These are phyloP conservation scores for Sesia apiformis DNA, from an alignment of 2,888 invertebrate species.

Conservation along the genomic window DNA sequence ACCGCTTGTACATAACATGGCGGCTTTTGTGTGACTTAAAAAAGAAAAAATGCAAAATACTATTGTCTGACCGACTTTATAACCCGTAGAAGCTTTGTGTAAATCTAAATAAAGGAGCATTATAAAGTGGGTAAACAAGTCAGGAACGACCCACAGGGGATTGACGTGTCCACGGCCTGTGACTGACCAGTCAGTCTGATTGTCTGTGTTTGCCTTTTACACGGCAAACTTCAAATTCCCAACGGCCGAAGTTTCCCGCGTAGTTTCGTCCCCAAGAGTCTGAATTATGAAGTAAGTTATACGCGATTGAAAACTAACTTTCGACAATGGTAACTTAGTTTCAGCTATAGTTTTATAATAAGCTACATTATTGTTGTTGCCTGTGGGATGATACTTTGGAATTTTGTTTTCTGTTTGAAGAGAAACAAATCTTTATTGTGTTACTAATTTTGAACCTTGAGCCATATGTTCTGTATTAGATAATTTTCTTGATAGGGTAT, in stretches of 20 bases:
- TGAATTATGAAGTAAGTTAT: constrained; percentile 55
- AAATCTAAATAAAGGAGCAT: background rate
- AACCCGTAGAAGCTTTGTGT: background rate
- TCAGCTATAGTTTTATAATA: constrained; percentile 19
- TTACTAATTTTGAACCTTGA: too few species aligned
- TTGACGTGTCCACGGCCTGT: constrained; percentile 26
- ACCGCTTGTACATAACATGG: too few species aligned
- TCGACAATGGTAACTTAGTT: constrained; percentile 18
- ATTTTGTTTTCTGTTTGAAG: background rate
- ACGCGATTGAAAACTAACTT: constrained; percentile 53
- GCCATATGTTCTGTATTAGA: too few species aligned
- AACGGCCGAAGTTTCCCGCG: constrained; percentile 26
- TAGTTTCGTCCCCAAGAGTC: constrained; percentile 30
- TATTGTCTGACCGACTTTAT: too few species aligned
- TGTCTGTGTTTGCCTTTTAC: constrained; percentile 13
- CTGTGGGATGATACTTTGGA: constrained; percentile 24
- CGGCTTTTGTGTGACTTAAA: too few species aligned
- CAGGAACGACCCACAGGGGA: constrained; percentile 18
- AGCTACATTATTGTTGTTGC: constrained; percentile 36
- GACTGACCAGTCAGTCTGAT: constrained; percentile 13
- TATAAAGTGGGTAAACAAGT: constrained; percentile 1
- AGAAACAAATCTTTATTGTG: too few species aligned
- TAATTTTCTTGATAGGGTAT: too few species aligned
- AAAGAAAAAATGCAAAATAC: too few species aligned
- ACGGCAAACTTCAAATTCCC: constrained; percentile 32